Base-by-base conservation (phyloP, 2,797 vertebrate genomes). In the Champsocephalus gunnari region DNA sequence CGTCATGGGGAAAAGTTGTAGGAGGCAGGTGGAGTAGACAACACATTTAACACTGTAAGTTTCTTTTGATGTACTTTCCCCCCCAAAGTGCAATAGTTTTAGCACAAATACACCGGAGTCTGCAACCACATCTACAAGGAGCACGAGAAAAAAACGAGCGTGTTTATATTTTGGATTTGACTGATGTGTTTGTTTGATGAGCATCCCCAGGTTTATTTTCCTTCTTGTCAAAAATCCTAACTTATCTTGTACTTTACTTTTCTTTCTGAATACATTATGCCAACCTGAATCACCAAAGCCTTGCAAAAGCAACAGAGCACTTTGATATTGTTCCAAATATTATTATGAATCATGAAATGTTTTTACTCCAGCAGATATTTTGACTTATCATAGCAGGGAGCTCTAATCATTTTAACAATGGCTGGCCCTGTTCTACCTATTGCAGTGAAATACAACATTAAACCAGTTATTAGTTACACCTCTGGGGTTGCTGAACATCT, bases 151-250 rank as follows among this genome's bases (percentile, higher is more conserved):
- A 65, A 57, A 50, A 57, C 6, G 14, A 43, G 61, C 14, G 2
- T 44, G 12, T 34, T 51, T 16, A 21, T 11, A 32, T 6, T 21
- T 43, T 14, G 9, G 45, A 50, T 50, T 32, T 58, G 9, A 50
- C 47, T 8, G 34, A 57, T 43, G 32, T 44, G 9, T 59, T 66
- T 66, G 47, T 43, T 19, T 55, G n/a, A 64, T 55, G 59, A 48
- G 32, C 16, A 48, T 59, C 38, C 13, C 1, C 57, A 43, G 13
- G 38, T 51, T 13, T 44, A 10, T 4, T 19, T 10, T 24, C 50
- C 11, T 41, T 45, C 48, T 5, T 4, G 12, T 49, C 9, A 1
- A 19, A 67, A 47, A n/a, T 28, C 38, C 44, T 7, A 38, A 14
- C 49, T 38, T 11, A 54, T 54, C 38, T 28, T 28, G 10, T n/a